Percentiles rank a stretch among this genome's conserved stretches.
Evolutionary conservation across 2,888 invertebrate genomes (phyloP).

Genomic region (Onthophagus sagittarius): DNA sequence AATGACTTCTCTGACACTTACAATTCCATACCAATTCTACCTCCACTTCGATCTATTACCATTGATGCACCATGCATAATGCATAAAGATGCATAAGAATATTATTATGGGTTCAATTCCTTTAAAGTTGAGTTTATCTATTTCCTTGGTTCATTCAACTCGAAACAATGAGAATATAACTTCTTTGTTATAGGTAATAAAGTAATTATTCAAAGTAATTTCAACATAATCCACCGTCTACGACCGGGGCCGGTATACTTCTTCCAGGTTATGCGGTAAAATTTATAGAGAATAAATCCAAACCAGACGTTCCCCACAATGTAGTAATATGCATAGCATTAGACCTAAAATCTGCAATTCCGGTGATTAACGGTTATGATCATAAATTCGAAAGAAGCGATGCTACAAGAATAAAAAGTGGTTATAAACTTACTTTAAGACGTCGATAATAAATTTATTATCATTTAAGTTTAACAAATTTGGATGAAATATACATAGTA

Average conservation of each 20-base stretch:
- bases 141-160: neutral
- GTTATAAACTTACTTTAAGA: neutral
- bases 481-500: neutral
- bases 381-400: neutral
- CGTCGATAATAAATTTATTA: neutral
- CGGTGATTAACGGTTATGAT: neutral
- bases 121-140: too few relatives aligned
- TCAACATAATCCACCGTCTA: neutral
- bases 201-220: neutral
- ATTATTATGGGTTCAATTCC: too few relatives aligned
- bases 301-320: neutral
- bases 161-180: neutral
- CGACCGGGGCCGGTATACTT: neutral
- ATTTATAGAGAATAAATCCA: neutral
- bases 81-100: neutral
- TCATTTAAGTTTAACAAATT: neutral
- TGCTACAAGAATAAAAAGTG: neutral
- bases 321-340: neutral
- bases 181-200: neutral
- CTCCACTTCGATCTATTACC: neutral
- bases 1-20: neutral
- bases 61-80: neutral
- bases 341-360: neutral
- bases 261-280: neutral
- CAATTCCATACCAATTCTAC: neutral